These are phyloP conservation scores for Parambassis ranga DNA, from an alignment of 2,797 vertebrate genomes.

Conservation along the genomic window DNA sequence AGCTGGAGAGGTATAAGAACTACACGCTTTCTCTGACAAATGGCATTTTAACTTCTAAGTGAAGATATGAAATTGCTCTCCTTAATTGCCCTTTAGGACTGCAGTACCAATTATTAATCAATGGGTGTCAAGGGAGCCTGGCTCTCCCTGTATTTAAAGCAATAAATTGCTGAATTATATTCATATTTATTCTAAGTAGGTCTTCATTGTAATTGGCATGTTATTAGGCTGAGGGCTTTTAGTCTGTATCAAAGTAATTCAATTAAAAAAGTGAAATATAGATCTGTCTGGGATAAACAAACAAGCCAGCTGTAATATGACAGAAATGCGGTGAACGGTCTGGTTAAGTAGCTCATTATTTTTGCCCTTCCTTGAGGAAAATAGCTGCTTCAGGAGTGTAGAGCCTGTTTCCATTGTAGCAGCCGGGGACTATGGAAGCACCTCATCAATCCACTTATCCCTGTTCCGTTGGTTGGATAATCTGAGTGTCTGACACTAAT, in stretches of 20 bases:
- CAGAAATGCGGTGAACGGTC: conserved; percentile 88
- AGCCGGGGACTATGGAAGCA: conserved; percentile 77
- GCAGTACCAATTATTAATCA: conserved; percentile 94
- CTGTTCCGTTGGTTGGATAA: conserved; percentile 82
- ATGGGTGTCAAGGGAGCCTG: conserved; percentile 88
- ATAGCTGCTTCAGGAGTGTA: conserved; percentile 75
- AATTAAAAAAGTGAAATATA: conserved; percentile 98
- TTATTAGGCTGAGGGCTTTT: conserved; percentile 97
- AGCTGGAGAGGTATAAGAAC: conserved; percentile 69
- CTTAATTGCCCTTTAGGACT: conserved; percentile 89
- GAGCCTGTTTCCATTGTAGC: conserved; percentile 66
- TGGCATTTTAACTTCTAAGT: conserved; percentile 87
- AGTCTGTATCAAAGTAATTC: conserved; percentile 96
- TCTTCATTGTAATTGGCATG: conserved; percentile 98
- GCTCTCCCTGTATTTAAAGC: conserved; percentile 88
- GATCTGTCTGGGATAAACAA: conserved; percentile 96
- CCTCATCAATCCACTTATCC: conserved; percentile 85
- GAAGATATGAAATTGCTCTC: conserved; percentile 90
- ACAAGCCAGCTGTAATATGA: conserved; percentile 91
- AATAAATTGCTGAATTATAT: conserved; percentile 96
- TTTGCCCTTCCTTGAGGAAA: conserved; percentile 85
- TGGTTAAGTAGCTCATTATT: conserved; percentile 91
- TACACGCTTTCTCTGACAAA: conserved; percentile 82
- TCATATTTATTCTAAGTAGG: conserved; percentile 98
- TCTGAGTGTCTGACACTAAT: conserved; percentile 84